Conservation (phyloP, 2,113 vertebrate genomes). For the Poecilia latipinna region DNA sequence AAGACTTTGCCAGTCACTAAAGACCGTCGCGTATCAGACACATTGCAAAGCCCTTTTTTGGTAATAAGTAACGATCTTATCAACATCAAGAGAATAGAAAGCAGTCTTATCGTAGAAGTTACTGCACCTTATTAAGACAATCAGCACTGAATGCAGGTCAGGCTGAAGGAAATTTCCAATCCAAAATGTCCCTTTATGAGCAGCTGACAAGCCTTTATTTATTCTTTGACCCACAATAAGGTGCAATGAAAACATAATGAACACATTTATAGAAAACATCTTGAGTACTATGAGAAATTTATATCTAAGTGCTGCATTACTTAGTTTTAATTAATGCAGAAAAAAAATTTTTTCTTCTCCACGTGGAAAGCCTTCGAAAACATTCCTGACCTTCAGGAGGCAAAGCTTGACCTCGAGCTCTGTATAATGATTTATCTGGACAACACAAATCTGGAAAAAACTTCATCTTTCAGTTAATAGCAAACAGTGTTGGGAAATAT, state of each 20-base stretch:
- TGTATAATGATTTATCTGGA: slow-evolving; percentile 15
- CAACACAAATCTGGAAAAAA: background rate
- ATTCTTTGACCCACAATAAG: background rate
- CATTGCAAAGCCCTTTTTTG: slow-evolving; percentile 35
- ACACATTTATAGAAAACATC: slow-evolving; percentile 1
- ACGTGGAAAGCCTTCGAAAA: background rate
- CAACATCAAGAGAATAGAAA: slow-evolving; percentile 52
- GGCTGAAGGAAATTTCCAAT: background rate
- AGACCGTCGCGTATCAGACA: slow-evolving; percentile 21
- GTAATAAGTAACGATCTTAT: slow-evolving; percentile 71
- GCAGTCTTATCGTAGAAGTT: slow-evolving; percentile 52
- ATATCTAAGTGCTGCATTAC: background rate
- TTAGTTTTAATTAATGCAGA: background rate
- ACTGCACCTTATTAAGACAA: slow-evolving; percentile 40
- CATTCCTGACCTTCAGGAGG: background rate
- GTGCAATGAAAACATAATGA: background rate
- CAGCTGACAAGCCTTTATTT: slow-evolving; percentile 1
- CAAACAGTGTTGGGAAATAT: slow-evolving; percentile 9
- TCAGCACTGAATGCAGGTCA: slow-evolving; percentile 41
- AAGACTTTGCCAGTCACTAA: slow-evolving; percentile 38
- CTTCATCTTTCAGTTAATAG: background rate
- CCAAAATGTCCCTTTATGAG: background rate
- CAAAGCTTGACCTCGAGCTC: background rate
- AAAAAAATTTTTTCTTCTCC: background rate
- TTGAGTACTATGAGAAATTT: background rate